These are phyloP conservation scores for Falco berigora DNA, from an alignment of 2,797 vertebrate genomes.

Conservation along the genomic window DNA sequence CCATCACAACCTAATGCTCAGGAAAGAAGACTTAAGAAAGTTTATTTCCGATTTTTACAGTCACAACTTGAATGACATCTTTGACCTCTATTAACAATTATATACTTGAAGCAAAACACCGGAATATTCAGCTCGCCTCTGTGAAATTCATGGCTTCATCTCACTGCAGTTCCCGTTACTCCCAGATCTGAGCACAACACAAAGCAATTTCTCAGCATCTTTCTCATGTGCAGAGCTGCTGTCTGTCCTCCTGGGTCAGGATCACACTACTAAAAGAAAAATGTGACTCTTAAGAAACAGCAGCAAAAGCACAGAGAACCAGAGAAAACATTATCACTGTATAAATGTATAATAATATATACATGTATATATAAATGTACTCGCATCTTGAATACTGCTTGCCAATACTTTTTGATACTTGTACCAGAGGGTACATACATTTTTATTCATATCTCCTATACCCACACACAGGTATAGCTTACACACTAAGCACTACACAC, in stretches of 20 bases:
- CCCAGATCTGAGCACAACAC: not conserved
- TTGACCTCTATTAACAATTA: not conserved
- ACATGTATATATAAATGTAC: not conserved
- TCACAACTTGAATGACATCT: not conserved
- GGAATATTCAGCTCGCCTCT: not conserved
- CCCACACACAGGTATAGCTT: not conserved
- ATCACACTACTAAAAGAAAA: not conserved
- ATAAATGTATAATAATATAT: not conserved
- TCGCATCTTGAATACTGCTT: not conserved
- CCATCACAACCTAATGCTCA: not conserved
- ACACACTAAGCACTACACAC: not conserved
- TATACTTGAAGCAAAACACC: not conserved
- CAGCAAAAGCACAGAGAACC: not conserved
- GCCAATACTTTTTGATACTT: not conserved
- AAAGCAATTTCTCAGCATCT: not conserved
- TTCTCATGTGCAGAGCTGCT: not conserved
- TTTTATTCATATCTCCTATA: not conserved
- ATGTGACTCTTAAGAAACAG: not conserved
- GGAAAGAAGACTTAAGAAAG: not conserved
- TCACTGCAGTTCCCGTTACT: not conserved
- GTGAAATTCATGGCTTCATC: not conserved
- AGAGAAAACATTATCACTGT: not conserved
- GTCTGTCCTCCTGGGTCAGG: not conserved
- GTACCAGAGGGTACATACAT: not conserved
- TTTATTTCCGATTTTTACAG: constrained; percentile 21